Evolutionary conservation across 2,797 vertebrate genomes (phyloP).

Genomic region (Falco cherrug): DNA sequence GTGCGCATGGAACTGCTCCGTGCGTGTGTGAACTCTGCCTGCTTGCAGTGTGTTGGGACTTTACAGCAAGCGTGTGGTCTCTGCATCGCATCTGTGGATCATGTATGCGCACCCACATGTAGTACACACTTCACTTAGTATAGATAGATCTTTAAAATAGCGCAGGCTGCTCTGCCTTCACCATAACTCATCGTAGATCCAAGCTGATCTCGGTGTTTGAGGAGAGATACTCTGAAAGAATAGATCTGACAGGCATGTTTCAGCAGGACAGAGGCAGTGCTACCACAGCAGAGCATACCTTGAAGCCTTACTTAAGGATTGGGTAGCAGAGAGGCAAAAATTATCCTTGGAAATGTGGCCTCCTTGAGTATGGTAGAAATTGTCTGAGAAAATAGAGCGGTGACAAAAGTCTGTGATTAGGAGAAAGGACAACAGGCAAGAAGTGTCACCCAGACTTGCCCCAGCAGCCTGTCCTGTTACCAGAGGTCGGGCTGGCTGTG

Average conservation of each 20-base stretch:
- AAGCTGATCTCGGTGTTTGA: neutral
- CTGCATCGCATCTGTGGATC: neutral
- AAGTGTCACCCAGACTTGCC: neutral
- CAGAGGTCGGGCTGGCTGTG: neutral
- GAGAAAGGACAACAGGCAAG: neutral
- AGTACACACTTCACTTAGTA: fast-evolving
- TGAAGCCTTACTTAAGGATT: neutral
- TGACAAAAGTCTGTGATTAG: neutral
- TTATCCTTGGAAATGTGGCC: neutral
- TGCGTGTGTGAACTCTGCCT: neutral
- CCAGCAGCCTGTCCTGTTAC: neutral
- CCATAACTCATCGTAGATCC: neutral
- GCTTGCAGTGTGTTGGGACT: neutral
- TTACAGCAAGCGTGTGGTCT: neutral
- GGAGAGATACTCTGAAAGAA: neutral
- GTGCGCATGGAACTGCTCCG: fast-evolving
- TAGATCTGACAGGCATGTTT: neutral
- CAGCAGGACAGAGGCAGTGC: neutral
- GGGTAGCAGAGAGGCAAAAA: neutral
- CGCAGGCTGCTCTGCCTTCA: neutral
- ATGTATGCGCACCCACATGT: fast-evolving
- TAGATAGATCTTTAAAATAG: neutral
- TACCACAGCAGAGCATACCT: neutral
- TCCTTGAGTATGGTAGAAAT: neutral
- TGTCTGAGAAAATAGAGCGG: neutral